Conservation (phyloP, 1,140 invertebrate genomes). For the Heliconius hermathena region DNA sequence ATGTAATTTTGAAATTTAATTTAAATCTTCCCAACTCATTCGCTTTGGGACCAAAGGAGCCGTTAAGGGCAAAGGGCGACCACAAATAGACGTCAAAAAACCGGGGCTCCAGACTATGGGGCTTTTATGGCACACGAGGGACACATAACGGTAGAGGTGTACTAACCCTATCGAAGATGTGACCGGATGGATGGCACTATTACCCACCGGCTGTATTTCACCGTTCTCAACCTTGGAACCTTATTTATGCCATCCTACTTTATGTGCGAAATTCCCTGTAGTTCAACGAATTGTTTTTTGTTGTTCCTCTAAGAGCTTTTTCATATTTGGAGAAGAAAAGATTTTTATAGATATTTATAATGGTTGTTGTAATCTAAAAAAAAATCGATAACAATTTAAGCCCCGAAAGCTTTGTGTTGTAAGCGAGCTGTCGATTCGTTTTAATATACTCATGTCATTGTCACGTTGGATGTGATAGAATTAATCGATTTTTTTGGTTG, state of each 20-base stretch:
- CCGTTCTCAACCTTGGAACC: slow-evolving; percentile 56
- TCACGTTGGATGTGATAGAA: slow-evolving; percentile 39
- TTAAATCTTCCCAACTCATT: slow-evolving; percentile 49
- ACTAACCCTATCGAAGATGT: slow-evolving; percentile 80
- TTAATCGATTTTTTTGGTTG: slow-evolving; percentile 38
- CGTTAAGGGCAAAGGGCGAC: slow-evolving; percentile 72
- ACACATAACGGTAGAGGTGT: slow-evolving; percentile 78
- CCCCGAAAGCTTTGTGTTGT: background rate
- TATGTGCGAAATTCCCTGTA: slow-evolving; percentile 61
- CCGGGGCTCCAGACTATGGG: slow-evolving; percentile 64
- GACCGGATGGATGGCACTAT: slow-evolving; percentile 77
- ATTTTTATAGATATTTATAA: slow-evolving; percentile 26
- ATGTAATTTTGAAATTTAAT: slow-evolving; percentile 54
- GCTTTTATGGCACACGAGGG: slow-evolving; percentile 73
- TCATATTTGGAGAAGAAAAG: slow-evolving; percentile 17
- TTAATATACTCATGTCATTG: slow-evolving; percentile 40
- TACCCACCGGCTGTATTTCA: slow-evolving; percentile 68
- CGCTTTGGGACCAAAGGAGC: slow-evolving; percentile 49
- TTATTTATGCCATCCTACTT: slow-evolving; percentile 75
- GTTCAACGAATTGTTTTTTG: slow-evolving; percentile 38
- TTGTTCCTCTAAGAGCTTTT: slow-evolving; percentile 33
- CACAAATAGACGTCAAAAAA: slow-evolving; percentile 81
- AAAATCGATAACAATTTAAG: background rate
- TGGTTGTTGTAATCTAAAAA: background rate
- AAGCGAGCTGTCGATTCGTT: background rate